Evolutionary conservation across 2,113 vertebrate genomes (phyloP).

Genomic region (Ceuthmochares aereus): DNA sequence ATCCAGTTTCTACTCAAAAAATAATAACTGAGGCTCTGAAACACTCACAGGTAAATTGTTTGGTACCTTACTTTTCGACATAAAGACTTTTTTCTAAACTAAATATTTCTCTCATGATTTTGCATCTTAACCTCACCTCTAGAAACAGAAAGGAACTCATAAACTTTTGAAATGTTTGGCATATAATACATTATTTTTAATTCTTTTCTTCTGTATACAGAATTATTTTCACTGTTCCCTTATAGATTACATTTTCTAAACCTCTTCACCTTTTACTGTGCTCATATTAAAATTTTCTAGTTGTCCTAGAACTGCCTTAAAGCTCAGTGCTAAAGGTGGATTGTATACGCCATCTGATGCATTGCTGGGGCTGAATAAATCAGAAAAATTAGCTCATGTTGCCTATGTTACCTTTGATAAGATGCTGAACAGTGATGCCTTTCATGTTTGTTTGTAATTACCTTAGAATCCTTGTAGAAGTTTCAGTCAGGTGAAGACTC

Average conservation of each 20-base stretch:
- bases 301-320: background rate
- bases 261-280: background rate
- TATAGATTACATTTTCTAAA: background rate
- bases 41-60: background rate
- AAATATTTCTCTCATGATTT: background rate
- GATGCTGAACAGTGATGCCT: background rate
- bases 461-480: background rate
- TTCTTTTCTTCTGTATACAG: background rate
- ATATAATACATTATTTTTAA: background rate
- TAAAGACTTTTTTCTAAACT: background rate
- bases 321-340: too few relatives aligned
- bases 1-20: background rate
- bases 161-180: background rate
- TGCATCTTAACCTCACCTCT: background rate
- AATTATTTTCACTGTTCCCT: background rate
- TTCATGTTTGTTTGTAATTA: background rate
- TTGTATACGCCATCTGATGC: too few relatives aligned
- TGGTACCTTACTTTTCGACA: background rate
- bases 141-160: background rate
- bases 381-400: background rate
- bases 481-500: background rate
- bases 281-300: background rate
- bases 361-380: background rate
- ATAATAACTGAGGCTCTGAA: background rate
- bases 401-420: background rate